Percentiles rank a stretch among this genome's conserved stretches.
These are phyloP conservation scores for Octomys mimax DNA, from an alignment of 2,797 vertebrate species.

Conservation along the genomic window DNA sequence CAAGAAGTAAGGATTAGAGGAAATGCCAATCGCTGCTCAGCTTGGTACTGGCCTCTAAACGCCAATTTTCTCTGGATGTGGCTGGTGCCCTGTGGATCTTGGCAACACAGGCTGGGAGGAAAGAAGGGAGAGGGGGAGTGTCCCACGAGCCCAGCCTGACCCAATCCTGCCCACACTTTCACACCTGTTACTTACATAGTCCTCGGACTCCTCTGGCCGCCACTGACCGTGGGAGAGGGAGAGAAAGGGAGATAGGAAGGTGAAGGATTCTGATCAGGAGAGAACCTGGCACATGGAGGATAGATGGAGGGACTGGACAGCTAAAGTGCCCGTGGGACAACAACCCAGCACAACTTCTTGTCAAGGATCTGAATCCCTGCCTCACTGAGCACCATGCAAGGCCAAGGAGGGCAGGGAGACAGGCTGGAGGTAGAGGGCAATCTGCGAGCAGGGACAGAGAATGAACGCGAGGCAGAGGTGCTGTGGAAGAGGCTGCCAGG, in stretches of 20 bases:
- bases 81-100: conserved; percentile 77
- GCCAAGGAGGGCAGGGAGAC: background rate
- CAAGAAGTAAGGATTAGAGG: conserved; percentile 87
- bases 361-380: background rate
- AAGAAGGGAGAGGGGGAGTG: conserved; percentile 53
- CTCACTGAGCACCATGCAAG: conserved; percentile 71
- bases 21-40: conserved; percentile 89
- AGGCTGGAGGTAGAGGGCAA: background rate
- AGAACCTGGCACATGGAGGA: conserved; percentile 47
- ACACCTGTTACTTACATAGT: conserved; percentile 98
- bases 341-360: background rate
- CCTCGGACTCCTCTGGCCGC: conserved; percentile 97
- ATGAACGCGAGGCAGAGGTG: background rate
- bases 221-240: conserved; percentile 93
- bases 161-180: conserved; percentile 70
- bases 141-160: conserved; percentile 76
- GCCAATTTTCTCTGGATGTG: conserved; percentile 89
- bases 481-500: background rate
- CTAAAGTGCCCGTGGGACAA: background rate
- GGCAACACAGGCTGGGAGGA: conserved; percentile 85
- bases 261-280: conserved; percentile 86
- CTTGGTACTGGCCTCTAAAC: conserved; percentile 84
- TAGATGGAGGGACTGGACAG: background rate
- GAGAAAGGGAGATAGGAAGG: conserved; percentile 94
- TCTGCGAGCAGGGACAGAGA: background rate